Evolutionary conservation across 2,113 vertebrate genomes (phyloP).

Genomic region (Gallinago paraguaiae): DNA sequence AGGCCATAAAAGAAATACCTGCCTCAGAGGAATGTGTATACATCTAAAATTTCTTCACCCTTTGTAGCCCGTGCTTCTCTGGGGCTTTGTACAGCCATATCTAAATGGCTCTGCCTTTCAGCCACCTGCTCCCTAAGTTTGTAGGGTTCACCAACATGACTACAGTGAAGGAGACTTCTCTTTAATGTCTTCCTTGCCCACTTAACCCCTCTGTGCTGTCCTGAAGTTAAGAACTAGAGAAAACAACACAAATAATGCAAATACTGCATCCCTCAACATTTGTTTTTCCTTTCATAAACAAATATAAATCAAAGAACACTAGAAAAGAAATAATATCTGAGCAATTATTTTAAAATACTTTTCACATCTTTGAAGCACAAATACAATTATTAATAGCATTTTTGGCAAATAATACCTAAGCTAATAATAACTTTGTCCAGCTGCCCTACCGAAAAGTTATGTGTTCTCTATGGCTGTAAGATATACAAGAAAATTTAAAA

Average conservation of each 20-base stretch:
- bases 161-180: not conserved
- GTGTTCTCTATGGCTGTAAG: not conserved
- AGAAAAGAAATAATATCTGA: not conserved
- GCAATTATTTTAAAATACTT: not conserved
- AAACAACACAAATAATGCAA: not conserved
- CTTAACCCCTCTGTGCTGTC: not conserved
- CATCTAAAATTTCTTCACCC: not conserved
- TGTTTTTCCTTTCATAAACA: not conserved
- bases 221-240: not conserved
- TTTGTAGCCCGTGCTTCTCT: not conserved
- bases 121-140: not conserved
- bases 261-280: not conserved
- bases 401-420: not conserved
- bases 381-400: not conserved
- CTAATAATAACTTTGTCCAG: not conserved
- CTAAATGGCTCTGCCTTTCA: not conserved
- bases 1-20: not conserved
- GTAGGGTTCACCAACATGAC: not conserved
- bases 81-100: not conserved
- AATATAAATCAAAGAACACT: not conserved
- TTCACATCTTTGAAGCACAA: not conserved
- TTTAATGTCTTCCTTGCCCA: not conserved
- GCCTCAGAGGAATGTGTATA: not conserved
- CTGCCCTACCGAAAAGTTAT: not conserved
- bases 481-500: not conserved